Percentiles rank a stretch among this genome's conserved stretches.
Evolutionary conservation across 2,797 vertebrate species (phyloP).

Genomic region (Alectoris magna): DNA sequence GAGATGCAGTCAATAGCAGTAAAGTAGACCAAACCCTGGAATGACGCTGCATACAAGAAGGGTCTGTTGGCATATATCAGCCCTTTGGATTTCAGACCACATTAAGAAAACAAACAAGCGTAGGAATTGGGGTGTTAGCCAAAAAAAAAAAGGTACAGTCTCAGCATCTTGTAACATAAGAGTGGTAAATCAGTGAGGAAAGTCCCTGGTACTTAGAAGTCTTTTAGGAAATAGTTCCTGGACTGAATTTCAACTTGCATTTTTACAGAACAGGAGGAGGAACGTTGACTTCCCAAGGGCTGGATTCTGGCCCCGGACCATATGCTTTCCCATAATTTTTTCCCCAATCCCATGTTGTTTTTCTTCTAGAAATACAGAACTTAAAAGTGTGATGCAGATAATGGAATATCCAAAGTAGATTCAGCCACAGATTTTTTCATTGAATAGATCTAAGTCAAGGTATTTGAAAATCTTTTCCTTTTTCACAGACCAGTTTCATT

Average conservation of each 20-base stretch:
- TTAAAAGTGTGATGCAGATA: background rate
- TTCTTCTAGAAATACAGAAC: background rate
- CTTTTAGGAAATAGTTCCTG: constrained; percentile 46
- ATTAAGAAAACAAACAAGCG: background rate
- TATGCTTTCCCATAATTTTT: constrained; percentile 19
- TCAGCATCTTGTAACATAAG: background rate
- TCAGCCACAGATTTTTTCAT: background rate
- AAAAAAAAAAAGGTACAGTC: background rate
- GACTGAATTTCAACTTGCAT: constrained; percentile 7
- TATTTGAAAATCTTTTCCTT: background rate
- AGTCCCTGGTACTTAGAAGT: background rate
- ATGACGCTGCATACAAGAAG: background rate
- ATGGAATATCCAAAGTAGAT: background rate
- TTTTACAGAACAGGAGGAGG: constrained; percentile 28
- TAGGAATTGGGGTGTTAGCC: background rate
- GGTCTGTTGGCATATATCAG: background rate
- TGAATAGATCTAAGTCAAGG: background rate
- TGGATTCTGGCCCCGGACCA: background rate
- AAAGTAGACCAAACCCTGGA: background rate
- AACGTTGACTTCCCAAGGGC: background rate
- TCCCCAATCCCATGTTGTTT: background rate
- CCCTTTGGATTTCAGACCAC: background rate
- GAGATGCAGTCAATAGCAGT: background rate
- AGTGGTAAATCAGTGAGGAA: constrained; percentile 8
- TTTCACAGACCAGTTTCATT: constrained; percentile 3